These are phyloP conservation scores for Drosophila testacea DNA, from an alignment of 2,888 invertebrate species.

Conservation along the genomic window DNA sequence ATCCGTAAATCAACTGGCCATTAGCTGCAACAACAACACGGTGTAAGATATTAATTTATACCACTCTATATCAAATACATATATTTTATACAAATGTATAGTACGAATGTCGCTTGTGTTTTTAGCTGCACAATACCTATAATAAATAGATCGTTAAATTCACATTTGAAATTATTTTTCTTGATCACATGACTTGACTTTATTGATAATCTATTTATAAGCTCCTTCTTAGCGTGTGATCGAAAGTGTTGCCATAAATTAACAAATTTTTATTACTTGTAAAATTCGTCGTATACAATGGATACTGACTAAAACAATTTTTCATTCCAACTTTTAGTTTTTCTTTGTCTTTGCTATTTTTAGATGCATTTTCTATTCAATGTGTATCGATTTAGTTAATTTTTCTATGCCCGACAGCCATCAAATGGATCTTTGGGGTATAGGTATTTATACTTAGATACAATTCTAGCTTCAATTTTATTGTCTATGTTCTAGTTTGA, in stretches of 20 bases:
- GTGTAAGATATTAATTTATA: conserved; percentile 55
- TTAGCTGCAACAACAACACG: conserved; percentile 49
- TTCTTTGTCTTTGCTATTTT: conserved; percentile 3
- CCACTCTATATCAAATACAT: conserved; percentile 22
- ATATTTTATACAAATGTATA: conserved; percentile 18
- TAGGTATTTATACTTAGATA: neutral
- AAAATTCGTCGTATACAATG: neutral
- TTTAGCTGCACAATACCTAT: conserved; percentile 35
- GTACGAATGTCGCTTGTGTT: conserved; percentile 11
- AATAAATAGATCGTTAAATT: conserved; percentile 53
- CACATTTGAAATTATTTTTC: conserved; percentile 30
- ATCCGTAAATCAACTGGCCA: conserved; percentile 71
- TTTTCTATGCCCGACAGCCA: neutral
- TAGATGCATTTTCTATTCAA: conserved; percentile 5
- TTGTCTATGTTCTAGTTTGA: too few relatives aligned
- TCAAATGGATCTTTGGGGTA: neutral
- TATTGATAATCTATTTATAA: conserved; percentile 28
- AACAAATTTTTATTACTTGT: conserved; percentile 10
- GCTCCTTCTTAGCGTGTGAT: conserved; percentile 1
- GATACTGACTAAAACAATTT: too few relatives aligned
- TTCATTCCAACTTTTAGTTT: too few relatives aligned
- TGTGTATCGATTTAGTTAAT: conserved; percentile 1
- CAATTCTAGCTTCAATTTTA: neutral
- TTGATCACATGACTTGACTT: conserved; percentile 31
- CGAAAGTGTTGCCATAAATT: conserved; percentile 19